Percentiles rank a stretch among this genome's conserved stretches.
Evolutionary conservation across 30 jellyfish, hydroid and myxozoan genomes (phyloP).

Genomic region (Hydractinia echinata): DNA sequence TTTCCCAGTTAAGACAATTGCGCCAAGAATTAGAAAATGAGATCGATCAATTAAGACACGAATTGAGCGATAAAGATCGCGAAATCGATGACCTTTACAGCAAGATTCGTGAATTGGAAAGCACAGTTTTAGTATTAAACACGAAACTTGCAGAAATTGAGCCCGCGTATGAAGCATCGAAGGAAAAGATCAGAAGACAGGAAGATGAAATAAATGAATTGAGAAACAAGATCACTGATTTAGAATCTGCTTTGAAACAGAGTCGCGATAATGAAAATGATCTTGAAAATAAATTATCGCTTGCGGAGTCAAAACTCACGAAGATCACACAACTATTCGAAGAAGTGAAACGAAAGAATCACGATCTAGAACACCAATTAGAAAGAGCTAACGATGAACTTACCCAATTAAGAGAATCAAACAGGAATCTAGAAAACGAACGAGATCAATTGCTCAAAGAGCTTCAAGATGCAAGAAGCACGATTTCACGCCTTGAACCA

Average conservation of each 20-base stretch:
- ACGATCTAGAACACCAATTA: conserved; percentile 58
- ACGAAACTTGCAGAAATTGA: conserved; percentile 88
- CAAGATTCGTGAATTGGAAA: conserved; percentile 72
- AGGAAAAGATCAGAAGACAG: conserved; percentile 67
- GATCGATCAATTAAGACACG: conserved; percentile 65
- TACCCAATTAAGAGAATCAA: conserved; percentile 35
- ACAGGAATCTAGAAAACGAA: conserved; percentile 43
- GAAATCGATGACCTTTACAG: conserved; percentile 69
- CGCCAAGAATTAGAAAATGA: conserved; percentile 69
- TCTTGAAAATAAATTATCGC: conserved; percentile 47
- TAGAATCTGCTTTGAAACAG: conserved; percentile 77
- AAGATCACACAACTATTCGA: conserved; percentile 82
- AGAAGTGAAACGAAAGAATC: conserved; percentile 60
- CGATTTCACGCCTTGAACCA: conserved; percentile 48
- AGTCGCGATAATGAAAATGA: conserved; percentile 72
- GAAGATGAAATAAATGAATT: conserved; percentile 62
- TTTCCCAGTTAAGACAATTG: conserved; percentile 55
- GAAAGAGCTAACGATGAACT: conserved; percentile 59
- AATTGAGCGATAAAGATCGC: conserved; percentile 56
- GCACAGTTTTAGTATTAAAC: conserved; percentile 55
- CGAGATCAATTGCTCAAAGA: conserved; percentile 46
- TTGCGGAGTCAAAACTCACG: conserved; percentile 67
- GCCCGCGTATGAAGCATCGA: conserved; percentile 87
- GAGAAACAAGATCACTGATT: conserved; percentile 67
- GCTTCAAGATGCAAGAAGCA: conserved; percentile 53